Evolutionary conservation across 2,888 invertebrate genomes (phyloP), one percentile per base, ranked within the genome.

Genomic region (Cosmopolites sordidus): DNA sequence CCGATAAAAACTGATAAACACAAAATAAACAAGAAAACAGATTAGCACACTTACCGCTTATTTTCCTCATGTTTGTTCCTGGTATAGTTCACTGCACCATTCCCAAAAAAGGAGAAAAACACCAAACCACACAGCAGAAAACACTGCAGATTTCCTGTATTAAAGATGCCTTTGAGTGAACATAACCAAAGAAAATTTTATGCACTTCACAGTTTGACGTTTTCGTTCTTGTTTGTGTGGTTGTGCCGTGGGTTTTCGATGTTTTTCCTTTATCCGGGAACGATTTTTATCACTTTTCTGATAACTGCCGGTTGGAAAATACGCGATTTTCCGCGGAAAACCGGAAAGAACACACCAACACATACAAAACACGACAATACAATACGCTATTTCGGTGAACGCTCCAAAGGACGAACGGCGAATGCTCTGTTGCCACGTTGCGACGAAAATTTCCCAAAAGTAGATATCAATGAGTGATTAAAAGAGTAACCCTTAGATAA

Each of bases 361-460:
- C 37, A 16, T 42, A 40, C 17, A 22, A 16, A n/a, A 27, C 30
- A 41, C 44, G 29, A 48, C 46, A 39, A 27, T 45, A 46, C 48
- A 41, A 54, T 41, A 38, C 41, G 49, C 22, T 48, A 48, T 40
- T 48, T 43, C 48, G 54, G 46, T 54, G 54, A 54, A 54, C 54
- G 50, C 43, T 46, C 33, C 18, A 38, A 52, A 52, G 52, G 52
- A 52, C 47, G 52, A 47, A 33, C 27, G 18, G 17, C 33, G 6
- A 17, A 22, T 5, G 48, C 54, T 4, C 2, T 14, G 54, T 54
- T 54, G 54, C 49, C 54, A 16, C 6, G 33, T 9, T 12, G n/a
- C n/a, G n/a, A 12, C 33, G n/a, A 12, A 33, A 12, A 12, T 9
- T 5, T 33, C 33, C 33, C 5, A 9, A 27, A n/a, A n/a, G 12